Evolutionary conservation across 2,797 vertebrate species (phyloP).

Genomic region (Lacerta viridis): DNA sequence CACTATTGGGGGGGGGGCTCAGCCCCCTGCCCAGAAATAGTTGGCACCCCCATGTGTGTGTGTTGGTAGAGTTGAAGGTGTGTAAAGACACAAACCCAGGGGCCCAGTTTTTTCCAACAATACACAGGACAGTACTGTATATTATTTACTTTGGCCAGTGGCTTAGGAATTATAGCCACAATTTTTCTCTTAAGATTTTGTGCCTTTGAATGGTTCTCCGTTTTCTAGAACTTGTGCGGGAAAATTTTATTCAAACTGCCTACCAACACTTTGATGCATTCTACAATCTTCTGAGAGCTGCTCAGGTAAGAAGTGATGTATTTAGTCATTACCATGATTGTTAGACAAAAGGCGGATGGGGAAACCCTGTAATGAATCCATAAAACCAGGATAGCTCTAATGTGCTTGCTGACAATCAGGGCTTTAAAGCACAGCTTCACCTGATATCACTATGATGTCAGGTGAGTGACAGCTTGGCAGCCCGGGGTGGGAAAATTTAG

Average conservation of each 20-base stretch:
- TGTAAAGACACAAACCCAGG: background rate
- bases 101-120: background rate
- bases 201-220: background rate
- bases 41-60: too few relatives aligned
- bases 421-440: too few relatives aligned
- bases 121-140: background rate
- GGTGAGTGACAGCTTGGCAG: too few relatives aligned
- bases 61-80: background rate
- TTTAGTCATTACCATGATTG: background rate
- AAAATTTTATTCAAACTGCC: conserved; percentile 77
- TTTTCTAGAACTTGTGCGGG: conserved; percentile 75
- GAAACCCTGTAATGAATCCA: background rate
- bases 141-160: background rate
- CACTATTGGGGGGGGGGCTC: too few relatives aligned
- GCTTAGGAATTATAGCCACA: background rate
- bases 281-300: conserved; percentile 78
- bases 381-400: background rate
- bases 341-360: background rate
- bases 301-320: conserved; percentile 76
- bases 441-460: too few relatives aligned
- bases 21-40: too few relatives aligned
- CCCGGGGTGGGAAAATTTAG: too few relatives aligned
- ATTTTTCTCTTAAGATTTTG: background rate
- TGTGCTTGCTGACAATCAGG: too few relatives aligned
- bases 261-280: conserved; percentile 77